Conservation (phyloP, 2,113 vertebrate species). For the Gobius niger region DNA sequence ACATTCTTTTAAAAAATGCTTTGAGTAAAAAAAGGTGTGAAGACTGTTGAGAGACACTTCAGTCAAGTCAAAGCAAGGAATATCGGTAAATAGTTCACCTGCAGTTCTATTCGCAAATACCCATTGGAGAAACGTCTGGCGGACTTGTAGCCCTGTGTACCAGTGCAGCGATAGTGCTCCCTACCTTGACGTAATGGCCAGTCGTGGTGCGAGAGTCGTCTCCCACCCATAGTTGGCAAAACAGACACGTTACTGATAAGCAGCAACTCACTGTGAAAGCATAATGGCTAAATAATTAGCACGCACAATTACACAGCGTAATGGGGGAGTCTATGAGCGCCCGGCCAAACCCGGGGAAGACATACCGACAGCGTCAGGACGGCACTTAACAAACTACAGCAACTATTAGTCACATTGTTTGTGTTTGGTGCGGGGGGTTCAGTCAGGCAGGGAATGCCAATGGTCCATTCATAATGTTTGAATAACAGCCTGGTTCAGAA, state of each 20-base stretch:
- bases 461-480: background rate
- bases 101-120: background rate
- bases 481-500: no score
- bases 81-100: background rate
- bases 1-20: no score
- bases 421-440: background rate
- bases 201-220: conserved; percentile 18
- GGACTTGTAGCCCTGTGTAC: background rate
- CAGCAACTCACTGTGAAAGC: conserved; percentile 56
- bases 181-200: background rate
- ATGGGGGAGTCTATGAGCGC: conserved; percentile 40
- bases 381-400: background rate
- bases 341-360: conserved; percentile 27
- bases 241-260: conserved; percentile 53
- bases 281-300: conserved; percentile 65
- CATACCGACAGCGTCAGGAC: background rate
- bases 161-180: background rate
- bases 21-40: no score
- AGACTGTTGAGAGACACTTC: background rate
- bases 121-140: background rate
- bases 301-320: conserved; percentile 54
- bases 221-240: conserved; percentile 25
- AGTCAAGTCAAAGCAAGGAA: background rate
- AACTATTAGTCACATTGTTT: background rate
- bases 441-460: background rate